Evolutionary conservation across 2,797 vertebrate species (phyloP).

Genomic region (Pantherophis vulpinus): DNA sequence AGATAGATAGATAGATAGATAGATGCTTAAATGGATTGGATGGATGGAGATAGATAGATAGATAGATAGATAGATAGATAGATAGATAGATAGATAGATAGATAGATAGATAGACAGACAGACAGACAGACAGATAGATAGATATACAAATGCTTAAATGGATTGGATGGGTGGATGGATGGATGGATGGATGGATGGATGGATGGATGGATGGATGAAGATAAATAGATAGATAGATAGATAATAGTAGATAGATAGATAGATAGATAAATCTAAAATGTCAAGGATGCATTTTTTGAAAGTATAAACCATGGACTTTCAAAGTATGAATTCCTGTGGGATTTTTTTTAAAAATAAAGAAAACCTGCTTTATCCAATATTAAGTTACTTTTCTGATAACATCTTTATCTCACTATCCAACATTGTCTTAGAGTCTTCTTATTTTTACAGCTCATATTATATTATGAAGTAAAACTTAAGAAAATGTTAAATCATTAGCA

Average conservation of each 20-base stretch:
- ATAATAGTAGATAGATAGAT: background rate
- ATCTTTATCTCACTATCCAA: constrained; percentile 6
- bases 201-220: background rate
- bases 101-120: too few species aligned
- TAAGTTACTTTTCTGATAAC: background rate
- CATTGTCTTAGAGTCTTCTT: background rate
- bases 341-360: background rate
- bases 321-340: background rate
- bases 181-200: background rate
- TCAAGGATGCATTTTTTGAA: background rate
- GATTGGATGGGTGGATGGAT: background rate
- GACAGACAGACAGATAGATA: too few species aligned
- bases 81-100: too few species aligned
- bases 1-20: too few species aligned
- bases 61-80: too few species aligned
- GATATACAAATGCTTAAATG: too few species aligned
- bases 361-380: background rate
- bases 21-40: too few species aligned
- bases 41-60: too few species aligned
- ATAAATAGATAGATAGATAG: too few species aligned
- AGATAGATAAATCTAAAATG: background rate
- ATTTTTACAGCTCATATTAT: constrained; percentile 48
- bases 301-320: background rate
- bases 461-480: constrained; percentile 54
- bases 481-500: constrained; percentile 61